Evolutionary conservation across 2,797 vertebrate species (phyloP).

Genomic region (Nyctibius grandis): DNA sequence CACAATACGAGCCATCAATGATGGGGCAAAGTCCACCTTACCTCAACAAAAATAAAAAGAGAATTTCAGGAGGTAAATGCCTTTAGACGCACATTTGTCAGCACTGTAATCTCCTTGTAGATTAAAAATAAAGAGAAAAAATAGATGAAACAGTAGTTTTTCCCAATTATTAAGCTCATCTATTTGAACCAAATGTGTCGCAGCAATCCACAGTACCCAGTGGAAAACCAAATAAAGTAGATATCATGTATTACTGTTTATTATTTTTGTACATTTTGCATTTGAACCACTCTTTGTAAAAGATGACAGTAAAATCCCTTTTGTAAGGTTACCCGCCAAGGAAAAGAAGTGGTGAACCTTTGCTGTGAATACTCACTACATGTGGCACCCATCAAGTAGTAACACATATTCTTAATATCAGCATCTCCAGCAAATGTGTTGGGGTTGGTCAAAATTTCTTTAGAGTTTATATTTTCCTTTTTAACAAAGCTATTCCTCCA

Average conservation of each 20-base stretch:
- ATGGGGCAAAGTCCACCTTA: slow-evolving; percentile 93
- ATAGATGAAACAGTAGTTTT: slow-evolving; percentile 6
- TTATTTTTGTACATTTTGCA: neutral
- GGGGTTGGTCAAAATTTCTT: neutral
- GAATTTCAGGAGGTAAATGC: slow-evolving; percentile 30
- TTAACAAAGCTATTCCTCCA: neutral
- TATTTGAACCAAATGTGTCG: neutral
- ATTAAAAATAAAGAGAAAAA: slow-evolving; percentile 36
- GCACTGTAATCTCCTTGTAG: slow-evolving; percentile 16
- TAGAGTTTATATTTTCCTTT: neutral
- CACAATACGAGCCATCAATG: slow-evolving; percentile 91
- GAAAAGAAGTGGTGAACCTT: neutral
- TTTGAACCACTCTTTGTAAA: neutral
- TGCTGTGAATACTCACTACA: neutral
- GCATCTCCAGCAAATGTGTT: neutral
- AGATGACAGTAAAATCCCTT: neutral
- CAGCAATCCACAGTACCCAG: neutral
- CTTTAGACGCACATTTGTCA: slow-evolving; percentile 21
- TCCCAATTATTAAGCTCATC: neutral
- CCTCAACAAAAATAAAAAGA: slow-evolving; percentile 49
- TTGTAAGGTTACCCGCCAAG: neutral
- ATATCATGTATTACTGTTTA: neutral
- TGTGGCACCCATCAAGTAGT: neutral
- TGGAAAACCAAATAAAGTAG: neutral
- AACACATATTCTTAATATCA: neutral